These are phyloP conservation scores for Andrena cerasifolii DNA, from an alignment of 1,140 invertebrate species.

Conservation along the genomic window DNA sequence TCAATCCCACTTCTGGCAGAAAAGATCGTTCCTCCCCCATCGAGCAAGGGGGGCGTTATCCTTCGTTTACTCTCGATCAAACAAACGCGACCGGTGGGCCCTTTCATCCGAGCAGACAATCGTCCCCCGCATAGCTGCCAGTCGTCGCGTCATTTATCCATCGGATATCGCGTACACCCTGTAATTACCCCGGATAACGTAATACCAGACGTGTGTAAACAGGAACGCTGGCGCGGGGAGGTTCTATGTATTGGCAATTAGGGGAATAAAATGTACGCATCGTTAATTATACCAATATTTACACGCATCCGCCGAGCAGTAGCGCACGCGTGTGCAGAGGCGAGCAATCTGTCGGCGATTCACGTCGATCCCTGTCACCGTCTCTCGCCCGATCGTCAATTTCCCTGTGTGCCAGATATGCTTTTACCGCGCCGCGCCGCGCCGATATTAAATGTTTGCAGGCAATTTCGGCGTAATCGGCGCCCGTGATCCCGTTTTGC, in stretches of 20 bases:
- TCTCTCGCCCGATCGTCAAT: conserved; percentile 73
- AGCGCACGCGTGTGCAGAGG: background rate
- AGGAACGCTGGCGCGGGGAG: conserved; percentile 18
- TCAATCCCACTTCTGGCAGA: no score
- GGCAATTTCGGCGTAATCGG: conserved; percentile 78
- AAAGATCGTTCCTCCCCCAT: background rate
- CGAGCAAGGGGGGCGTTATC: background rate
- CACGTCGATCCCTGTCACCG: conserved; percentile 76
- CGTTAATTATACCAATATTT: conserved; percentile 42
- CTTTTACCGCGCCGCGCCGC: conserved; percentile 65
- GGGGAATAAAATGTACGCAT: conserved; percentile 48
- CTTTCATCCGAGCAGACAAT: conserved; percentile 23
- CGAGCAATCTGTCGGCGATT: conserved; percentile 9
- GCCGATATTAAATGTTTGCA: conserved; percentile 79
- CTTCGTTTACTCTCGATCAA: conserved; percentile 15
- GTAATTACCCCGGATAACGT: conserved; percentile 50
- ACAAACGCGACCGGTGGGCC: background rate
- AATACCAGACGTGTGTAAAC: conserved; percentile 43
- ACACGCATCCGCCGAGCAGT: background rate
- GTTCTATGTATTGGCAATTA: conserved; percentile 47
- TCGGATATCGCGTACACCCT: conserved; percentile 29
- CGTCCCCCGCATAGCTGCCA: background rate
- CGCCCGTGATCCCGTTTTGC: conserved; percentile 66
- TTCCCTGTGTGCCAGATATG: conserved; percentile 69
- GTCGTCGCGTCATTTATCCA: conserved; percentile 35